Percentiles rank a stretch among this genome's conserved stretches.
These are phyloP conservation scores for Willisornis vidua DNA, from an alignment of 2,113 vertebrate genomes.

Conservation along the genomic window DNA sequence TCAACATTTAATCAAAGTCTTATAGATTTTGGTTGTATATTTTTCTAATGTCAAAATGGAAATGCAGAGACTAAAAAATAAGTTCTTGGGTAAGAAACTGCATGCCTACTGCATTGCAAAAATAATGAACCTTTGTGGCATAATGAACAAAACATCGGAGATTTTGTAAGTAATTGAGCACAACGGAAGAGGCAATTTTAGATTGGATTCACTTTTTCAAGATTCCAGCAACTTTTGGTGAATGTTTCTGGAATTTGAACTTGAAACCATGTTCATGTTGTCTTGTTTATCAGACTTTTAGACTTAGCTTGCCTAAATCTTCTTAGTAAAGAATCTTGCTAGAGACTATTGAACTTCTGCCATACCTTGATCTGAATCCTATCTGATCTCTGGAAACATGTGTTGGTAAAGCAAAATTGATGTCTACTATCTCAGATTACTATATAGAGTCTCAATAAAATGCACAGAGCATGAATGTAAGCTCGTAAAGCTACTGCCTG, in stretches of 20 bases:
- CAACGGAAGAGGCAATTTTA: constrained; percentile 66
- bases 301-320: not conserved
- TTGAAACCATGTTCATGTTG: constrained; percentile 30
- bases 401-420: not conserved
- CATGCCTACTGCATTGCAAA: constrained; percentile 74
- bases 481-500: not conserved
- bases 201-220: constrained; percentile 58
- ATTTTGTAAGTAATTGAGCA: constrained; percentile 61
- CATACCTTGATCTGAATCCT: not conserved
- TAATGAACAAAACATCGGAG: constrained; percentile 60
- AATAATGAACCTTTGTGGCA: constrained; percentile 72
- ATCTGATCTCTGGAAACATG: not conserved
- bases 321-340: not conserved
- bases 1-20: constrained; percentile 90
- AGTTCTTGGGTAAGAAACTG: constrained; percentile 72
- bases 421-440: not conserved
- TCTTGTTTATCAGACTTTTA: not conserved
- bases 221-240: constrained; percentile 71
- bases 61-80: constrained; percentile 80
- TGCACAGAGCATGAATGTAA: not conserved
- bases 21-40: constrained; percentile 86
- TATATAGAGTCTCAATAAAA: not conserved
- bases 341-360: not conserved
- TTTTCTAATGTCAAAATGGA: constrained; percentile 86
- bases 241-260: constrained; percentile 68